Base-by-base conservation (phyloP, 2,797 vertebrate species). In the Cossypha heuglini region DNA sequence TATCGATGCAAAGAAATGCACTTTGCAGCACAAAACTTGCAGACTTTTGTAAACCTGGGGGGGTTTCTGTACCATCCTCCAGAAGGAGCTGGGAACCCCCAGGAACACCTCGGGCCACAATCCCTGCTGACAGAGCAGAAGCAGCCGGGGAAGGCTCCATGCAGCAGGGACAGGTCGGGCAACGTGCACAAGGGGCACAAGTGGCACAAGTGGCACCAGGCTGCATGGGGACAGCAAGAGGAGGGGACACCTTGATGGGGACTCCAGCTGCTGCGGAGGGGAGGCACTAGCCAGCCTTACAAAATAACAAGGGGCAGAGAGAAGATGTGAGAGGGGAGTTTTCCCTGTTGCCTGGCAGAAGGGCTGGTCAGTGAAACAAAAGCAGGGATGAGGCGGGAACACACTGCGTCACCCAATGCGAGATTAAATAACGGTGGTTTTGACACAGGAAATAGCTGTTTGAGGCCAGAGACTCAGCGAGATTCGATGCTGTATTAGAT, bases 141-240 rank as follows among this genome's bases (percentile, higher is more conserved):
- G 64, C 0, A 1, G 22, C 16, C 0, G 0, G 24, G 1, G 16
- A 35, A 71, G 24, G 24, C 37, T 33, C 1, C 0, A 2, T 8
- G 40, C 17, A 64, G 45, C 31, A 0, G 0, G 35, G 51, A 28
- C 0, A 3, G 38, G 19, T 4, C 0, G 7, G 37, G 45, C 0
- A 2, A 45, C 0, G 0, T 0, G 5, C 1, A 5, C 20, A 2
- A 40, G 46, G 3, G 25, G 49, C 42, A 20, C 42, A 43, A 43
- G 38, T 13, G 25, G 49, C 42, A 20, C 42, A 43, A 43, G 38
- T 13, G 38, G 38, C 48, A 37, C 10, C 6, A 37, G 42, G 54
- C 61, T 1, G 46, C 66, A 11, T 3, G 4, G 31, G 14, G 6
- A 9, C 33, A 73, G 25, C 1, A 2, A 63, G 18, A 21, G 4